Conservation (phyloP, 2,113 vertebrate genomes). For the Chinchilla lanigera region DNA sequence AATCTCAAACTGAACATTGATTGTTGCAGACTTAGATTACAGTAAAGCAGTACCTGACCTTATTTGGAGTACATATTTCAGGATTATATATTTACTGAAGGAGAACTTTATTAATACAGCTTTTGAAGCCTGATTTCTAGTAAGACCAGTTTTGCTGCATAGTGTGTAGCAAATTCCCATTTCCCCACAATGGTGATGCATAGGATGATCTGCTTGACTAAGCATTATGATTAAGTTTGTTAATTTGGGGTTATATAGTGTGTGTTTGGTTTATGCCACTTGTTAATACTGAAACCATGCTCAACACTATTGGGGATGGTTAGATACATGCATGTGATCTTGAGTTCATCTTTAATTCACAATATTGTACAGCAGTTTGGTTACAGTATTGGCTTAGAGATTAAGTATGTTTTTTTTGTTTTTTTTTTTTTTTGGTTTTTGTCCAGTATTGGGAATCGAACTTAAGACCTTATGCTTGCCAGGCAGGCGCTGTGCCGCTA, state of each 20-base stretch:
- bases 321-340: neutral
- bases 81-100: slow-evolving; percentile 31
- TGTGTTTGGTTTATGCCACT: neutral
- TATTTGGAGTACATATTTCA: neutral
- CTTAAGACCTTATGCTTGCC: too few species aligned
- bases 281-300: slow-evolving; percentile 5
- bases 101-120: neutral
- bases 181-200: neutral
- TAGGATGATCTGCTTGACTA: neutral
- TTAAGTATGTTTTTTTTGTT: too few species aligned
- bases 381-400: slow-evolving; percentile 28
- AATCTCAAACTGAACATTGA: neutral
- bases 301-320: neutral
- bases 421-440: too few species aligned
- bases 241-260: slow-evolving; percentile 10
- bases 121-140: neutral
- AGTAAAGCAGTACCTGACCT: neutral
- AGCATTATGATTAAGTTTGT: neutral
- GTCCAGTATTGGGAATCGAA: too few species aligned
- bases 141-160: neutral
- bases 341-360: neutral
- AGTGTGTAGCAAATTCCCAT: neutral
- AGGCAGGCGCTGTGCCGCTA: too few species aligned
- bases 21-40: neutral
- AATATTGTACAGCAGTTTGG: neutral